Percentiles rank a stretch among this genome's conserved stretches.
These are phyloP conservation scores for Agriopis marginaria DNA, from an alignment of 2,888 invertebrate genomes.

Conservation along the genomic window DNA sequence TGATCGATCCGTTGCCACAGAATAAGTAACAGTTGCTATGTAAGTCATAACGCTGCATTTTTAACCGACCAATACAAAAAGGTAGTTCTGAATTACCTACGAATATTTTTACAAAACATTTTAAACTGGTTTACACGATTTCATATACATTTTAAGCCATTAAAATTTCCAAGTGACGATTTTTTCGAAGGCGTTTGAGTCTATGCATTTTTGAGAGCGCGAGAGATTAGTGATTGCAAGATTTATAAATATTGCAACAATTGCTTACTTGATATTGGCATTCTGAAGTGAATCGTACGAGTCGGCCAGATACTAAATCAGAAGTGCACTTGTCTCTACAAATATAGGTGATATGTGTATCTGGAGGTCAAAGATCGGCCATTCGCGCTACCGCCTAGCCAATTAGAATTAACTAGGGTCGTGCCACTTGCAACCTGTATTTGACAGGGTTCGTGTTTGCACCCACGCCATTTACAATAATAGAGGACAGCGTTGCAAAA, in stretches of 20 bases:
- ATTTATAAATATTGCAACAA: not conserved
- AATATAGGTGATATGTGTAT: slow-evolving; percentile 73
- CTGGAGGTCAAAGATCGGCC: slow-evolving; percentile 81
- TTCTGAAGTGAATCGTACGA: slow-evolving; percentile 14
- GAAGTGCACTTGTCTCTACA: slow-evolving; percentile 39
- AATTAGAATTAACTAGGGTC: slow-evolving; percentile 79
- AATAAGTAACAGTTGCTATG: not conserved
- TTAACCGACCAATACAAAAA: too few species aligned
- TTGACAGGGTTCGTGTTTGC: slow-evolving; percentile 69
- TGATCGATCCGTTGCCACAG: not conserved
- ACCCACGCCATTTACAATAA: slow-evolving; percentile 65
- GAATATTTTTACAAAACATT: too few species aligned
- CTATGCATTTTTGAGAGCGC: not conserved
- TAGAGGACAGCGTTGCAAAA: slow-evolving; percentile 28
- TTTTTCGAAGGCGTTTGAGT: not conserved
- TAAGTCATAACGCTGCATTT: too few species aligned
- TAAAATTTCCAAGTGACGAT: not conserved
- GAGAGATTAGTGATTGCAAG: not conserved
- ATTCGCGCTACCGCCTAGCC: slow-evolving; percentile 69
- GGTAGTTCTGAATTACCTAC: too few species aligned
- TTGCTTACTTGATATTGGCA: not conserved
- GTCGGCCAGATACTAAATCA: slow-evolving; percentile 47
- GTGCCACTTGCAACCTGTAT: slow-evolving; percentile 66
- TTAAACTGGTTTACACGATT: too few species aligned
- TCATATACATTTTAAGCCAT: not conserved